Evolutionary conservation across 2,888 invertebrate species (phyloP).

Genomic region (Corbicula japonica): DNA sequence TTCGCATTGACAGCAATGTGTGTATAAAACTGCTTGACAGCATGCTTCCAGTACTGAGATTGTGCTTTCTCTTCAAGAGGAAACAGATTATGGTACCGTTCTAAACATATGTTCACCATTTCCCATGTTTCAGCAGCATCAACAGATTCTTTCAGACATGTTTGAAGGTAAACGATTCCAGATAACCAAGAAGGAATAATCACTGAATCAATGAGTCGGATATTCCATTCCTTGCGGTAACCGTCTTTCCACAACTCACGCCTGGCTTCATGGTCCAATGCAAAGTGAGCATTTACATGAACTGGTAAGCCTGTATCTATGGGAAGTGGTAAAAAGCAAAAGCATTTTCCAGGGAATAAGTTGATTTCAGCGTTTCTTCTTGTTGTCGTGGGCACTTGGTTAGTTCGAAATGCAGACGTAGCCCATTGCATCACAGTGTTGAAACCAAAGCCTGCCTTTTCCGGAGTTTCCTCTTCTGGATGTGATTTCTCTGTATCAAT

Average conservation of each 20-base stretch:
- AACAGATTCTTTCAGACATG: not conserved
- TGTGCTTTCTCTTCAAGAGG: too few relatives aligned
- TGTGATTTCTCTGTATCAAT: too few relatives aligned
- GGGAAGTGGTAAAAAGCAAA: slow-evolving; percentile 80
- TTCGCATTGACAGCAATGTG: too few relatives aligned
- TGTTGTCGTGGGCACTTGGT: too few relatives aligned
- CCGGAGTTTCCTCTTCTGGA: too few relatives aligned
- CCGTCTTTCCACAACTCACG: slow-evolving; percentile 62
- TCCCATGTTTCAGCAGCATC: not conserved
- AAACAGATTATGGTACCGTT: not conserved
- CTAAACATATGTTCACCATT: not conserved
- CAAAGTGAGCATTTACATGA: slow-evolving; percentile 81
- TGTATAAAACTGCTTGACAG: not conserved
- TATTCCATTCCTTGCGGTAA: slow-evolving; percentile 31
- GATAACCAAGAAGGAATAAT: slow-evolving; percentile 15
- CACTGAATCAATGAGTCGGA: slow-evolving; percentile 4
- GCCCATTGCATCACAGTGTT: too few relatives aligned
- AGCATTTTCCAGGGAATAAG: slow-evolving; percentile 48
- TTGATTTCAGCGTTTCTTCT: too few relatives aligned
- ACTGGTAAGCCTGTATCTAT: slow-evolving; percentile 78
- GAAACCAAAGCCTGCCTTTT: too few relatives aligned
- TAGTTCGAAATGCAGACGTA: too few relatives aligned
- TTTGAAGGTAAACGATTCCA: slow-evolving; percentile 1
- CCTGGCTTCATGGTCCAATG: slow-evolving; percentile 72
- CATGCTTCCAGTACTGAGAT: too few relatives aligned